phyloP scores from a whole-genome alignment of 2,888 invertebrate genomes.

The Acronicta aceris region DNA sequence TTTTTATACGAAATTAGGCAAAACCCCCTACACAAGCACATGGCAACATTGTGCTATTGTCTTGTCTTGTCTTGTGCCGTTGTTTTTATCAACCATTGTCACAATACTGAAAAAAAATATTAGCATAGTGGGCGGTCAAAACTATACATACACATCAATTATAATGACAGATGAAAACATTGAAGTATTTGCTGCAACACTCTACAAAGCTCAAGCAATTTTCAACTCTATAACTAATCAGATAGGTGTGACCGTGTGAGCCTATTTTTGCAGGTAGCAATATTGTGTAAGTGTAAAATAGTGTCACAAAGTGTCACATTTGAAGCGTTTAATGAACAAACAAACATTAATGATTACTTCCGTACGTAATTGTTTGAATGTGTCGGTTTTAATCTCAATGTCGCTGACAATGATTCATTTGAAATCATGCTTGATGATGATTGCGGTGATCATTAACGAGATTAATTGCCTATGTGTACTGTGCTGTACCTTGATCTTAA shows the following conservation, averaged over 20 bases:
- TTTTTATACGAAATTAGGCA: slow-evolving; percentile 23
- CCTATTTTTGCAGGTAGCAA: not conserved
- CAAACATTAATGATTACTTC: slow-evolving; percentile 47
- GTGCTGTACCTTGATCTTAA: not conserved
- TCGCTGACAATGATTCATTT: slow-evolving; percentile 38
- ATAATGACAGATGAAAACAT: slow-evolving; percentile 46
- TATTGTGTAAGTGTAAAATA: slow-evolving; percentile 11
- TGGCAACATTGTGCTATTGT: slow-evolving; percentile 13
- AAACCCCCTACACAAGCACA: slow-evolving; percentile 13
- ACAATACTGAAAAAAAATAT: slow-evolving; percentile 23
- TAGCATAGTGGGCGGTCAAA: slow-evolving; percentile 54
- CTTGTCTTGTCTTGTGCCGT: slow-evolving; percentile 4
- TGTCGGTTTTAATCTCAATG: slow-evolving; percentile 40
- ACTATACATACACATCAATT: slow-evolving; percentile 51
- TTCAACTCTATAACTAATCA: not conserved
- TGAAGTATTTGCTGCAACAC: not conserved
- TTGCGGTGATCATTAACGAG: slow-evolving; percentile 29
- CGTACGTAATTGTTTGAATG: slow-evolving; percentile 27
- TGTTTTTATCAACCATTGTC: slow-evolving; percentile 47
- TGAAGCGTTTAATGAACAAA: slow-evolving; percentile 31
- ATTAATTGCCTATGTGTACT: slow-evolving; percentile 22
- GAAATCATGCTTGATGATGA: slow-evolving; percentile 37
- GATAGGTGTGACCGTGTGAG: not conserved
- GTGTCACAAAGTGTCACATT: slow-evolving; percentile 39
- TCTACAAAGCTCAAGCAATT: slow-evolving; percentile 9